Percentiles rank a stretch among this genome's conserved stretches.
Conservation (phyloP, 2,888 invertebrate species). For the Diplolepis rosae region DNA sequence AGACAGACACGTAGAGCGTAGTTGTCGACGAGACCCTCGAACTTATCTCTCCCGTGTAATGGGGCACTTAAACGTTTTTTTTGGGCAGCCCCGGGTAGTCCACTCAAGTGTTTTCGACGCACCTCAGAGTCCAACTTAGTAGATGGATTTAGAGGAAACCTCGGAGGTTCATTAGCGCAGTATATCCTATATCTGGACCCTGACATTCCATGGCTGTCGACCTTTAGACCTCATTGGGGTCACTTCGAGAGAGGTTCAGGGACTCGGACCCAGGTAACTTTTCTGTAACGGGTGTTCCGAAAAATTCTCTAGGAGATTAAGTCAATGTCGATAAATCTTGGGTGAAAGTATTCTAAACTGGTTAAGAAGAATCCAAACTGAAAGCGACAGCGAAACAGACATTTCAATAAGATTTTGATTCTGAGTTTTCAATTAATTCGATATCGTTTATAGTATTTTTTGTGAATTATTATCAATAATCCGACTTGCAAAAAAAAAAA, state of each 20-base stretch:
- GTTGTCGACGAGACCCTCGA: conserved; percentile 26
- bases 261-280: conserved; percentile 48
- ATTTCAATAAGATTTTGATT: not conserved
- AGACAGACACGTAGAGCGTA: conserved; percentile 12
- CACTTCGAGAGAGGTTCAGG: conserved; percentile 55
- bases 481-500: too few species aligned
- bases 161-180: conserved; percentile 67
- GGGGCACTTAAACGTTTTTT: conserved; percentile 43
- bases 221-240: conserved; percentile 63
- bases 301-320: conserved; percentile 14
- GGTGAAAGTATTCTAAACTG: not conserved
- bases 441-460: not conserved
- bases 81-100: conserved; percentile 36
- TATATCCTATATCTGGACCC: conserved; percentile 55
- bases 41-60: conserved; percentile 45
- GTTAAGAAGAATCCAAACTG: not conserved
- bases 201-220: conserved; percentile 67
- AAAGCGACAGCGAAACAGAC: not conserved
- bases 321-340: not conserved
- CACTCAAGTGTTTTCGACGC: conserved; percentile 38
- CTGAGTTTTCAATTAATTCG: not conserved
- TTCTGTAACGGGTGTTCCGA: conserved; percentile 47
- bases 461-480: too few species aligned
- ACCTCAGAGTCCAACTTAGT: conserved; percentile 30
- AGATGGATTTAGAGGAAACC: conserved; percentile 35